Conservation (phyloP, 1,140 invertebrate species). For the Drosophila santomea region DNA sequence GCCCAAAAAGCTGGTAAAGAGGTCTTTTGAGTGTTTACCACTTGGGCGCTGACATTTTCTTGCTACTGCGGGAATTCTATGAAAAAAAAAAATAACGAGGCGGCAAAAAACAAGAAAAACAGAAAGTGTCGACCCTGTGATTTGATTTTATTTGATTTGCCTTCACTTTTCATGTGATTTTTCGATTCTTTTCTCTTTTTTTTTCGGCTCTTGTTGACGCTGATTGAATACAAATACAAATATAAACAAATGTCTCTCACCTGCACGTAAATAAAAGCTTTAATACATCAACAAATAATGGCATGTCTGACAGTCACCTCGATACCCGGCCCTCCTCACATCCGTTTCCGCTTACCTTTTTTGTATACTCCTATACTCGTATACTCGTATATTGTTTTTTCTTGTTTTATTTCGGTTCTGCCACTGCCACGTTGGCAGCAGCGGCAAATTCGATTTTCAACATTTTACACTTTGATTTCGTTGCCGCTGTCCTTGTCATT, state of each 20-base stretch:
- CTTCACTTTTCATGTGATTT: constrained; percentile 65
- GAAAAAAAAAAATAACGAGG: constrained; percentile 6
- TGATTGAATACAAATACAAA: constrained; percentile 79
- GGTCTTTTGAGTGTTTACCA: constrained; percentile 46
- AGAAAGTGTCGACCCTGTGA: constrained; percentile 28
- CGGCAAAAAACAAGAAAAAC: constrained; percentile 8
- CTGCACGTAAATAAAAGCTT: constrained; percentile 76
- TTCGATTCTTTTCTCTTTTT: constrained; percentile 27
- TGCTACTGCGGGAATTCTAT: constrained; percentile 35
- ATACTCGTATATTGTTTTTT: constrained; percentile 9
- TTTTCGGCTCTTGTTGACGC: constrained; percentile 62
- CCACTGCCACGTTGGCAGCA: constrained; percentile 26
- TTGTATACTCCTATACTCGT: background rate
- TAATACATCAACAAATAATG: constrained; percentile 77
- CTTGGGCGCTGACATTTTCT: constrained; percentile 44
- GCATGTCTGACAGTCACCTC: constrained; percentile 66
- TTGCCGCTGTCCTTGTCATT: constrained; percentile 50
- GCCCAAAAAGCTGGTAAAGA: constrained; percentile 45
- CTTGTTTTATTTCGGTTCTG: constrained; percentile 33
- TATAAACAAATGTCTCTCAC: constrained; percentile 78
- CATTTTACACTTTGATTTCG: constrained; percentile 66
- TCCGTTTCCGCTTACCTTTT: constrained; percentile 43
- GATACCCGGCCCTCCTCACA: constrained; percentile 29
- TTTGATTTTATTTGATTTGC: constrained; percentile 76
- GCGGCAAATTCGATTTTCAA: constrained; percentile 74